phyloP scores from a whole-genome alignment of 2,113 vertebrate genomes.

The Entomyzon cyanotis region DNA sequence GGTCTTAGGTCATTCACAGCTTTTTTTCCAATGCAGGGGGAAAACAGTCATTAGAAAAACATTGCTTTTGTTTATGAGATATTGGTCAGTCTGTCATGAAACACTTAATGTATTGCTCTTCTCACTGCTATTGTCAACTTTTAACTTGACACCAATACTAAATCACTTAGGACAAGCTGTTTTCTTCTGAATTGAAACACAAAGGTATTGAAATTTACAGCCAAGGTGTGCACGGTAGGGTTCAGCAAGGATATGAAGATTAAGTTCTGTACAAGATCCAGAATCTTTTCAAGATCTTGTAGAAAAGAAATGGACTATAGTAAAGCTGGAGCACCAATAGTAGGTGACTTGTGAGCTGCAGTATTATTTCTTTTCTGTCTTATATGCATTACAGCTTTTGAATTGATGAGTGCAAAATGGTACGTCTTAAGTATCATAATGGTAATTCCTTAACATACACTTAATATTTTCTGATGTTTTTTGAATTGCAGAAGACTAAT shows the following conservation, averaged over 20 bases:
- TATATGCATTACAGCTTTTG: neutral
- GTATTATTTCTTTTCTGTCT: fast-evolving
- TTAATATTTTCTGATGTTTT: neutral
- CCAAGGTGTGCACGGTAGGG: neutral
- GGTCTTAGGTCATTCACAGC: neutral
- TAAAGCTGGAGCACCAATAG: neutral
- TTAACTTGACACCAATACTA: neutral
- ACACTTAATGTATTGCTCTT: neutral
- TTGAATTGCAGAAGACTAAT: neutral
- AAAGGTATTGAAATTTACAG: neutral
- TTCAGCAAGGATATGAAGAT: neutral
- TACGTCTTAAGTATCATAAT: neutral
- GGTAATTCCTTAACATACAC: neutral
- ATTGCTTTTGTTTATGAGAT: neutral
- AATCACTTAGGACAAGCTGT: neutral
- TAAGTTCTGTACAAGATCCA: neutral
- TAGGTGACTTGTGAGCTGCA: neutral
- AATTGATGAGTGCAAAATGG: neutral
- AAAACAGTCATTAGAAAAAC: neutral
- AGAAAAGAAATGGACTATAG: neutral
- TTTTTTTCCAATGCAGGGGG: neutral
- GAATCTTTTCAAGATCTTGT: neutral
- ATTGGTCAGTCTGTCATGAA: neutral
- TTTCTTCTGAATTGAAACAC: neutral
- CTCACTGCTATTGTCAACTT: neutral